These are phyloP conservation scores for Myripristis jacobus DNA, from an alignment of 2,797 vertebrate genomes.

Conservation along the genomic window DNA sequence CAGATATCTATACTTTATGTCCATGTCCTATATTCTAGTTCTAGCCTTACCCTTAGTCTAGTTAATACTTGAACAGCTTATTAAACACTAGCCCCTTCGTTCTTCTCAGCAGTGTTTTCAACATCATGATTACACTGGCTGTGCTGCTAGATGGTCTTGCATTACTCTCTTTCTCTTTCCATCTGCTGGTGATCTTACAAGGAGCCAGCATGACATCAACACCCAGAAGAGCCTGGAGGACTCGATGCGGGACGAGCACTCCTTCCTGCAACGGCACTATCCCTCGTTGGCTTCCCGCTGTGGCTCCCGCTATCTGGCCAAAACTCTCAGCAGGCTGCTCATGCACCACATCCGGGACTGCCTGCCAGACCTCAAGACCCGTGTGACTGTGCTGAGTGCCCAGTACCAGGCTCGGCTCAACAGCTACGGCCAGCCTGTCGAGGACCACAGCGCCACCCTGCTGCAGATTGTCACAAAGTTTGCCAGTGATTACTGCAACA, in stretches of 20 bases:
- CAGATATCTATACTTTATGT: no score
- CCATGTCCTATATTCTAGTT: no score
- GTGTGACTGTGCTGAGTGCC: conserved; percentile 82
- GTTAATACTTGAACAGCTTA: background rate
- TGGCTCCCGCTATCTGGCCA: conserved; percentile 84
- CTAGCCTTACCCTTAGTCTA: no score
- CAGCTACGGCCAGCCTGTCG: conserved; percentile 86
- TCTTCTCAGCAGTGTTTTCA: background rate
- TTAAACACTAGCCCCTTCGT: background rate
- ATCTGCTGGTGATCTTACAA: conserved; percentile 44
- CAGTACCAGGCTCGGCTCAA: conserved; percentile 87
- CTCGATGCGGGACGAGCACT: conserved; percentile 81
- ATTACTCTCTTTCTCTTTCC: conserved; percentile 1
- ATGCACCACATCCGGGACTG: conserved; percentile 91
- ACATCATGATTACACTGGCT: background rate
- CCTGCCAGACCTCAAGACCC: conserved; percentile 86
- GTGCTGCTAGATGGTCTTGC: background rate
- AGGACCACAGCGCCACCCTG: conserved; percentile 88
- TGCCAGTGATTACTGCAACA: conserved; percentile 88
- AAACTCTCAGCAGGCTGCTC: conserved; percentile 86
- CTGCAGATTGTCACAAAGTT: conserved; percentile 91
- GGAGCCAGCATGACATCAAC: conserved; percentile 89
- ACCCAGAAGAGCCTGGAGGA: conserved; percentile 83
- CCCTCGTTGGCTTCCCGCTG: conserved; percentile 84
- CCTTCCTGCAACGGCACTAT: conserved; percentile 87